Evolutionary conservation across 2,888 invertebrate genomes (phyloP), one percentile per base, ranked within the genome.

Genomic region (Rotaria socialis): DNA sequence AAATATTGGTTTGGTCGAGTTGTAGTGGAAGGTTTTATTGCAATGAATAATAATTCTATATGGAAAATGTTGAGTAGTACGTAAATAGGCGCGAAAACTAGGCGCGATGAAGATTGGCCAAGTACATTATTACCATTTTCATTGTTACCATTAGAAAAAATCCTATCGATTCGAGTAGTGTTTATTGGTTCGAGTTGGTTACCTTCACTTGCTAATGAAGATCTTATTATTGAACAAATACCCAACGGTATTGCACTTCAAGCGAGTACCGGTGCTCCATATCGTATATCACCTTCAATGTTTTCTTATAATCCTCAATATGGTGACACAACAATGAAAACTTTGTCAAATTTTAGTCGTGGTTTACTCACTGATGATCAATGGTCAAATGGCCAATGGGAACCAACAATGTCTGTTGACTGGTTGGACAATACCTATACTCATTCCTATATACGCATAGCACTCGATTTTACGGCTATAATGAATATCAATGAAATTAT

Each of bases 101-200:
- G 75, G 75, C 75, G 47, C 24, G 75, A 75, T 75, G 75, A 47
- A 47, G 47, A 75, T 75, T 75, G 75, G 75, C 24, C 41, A 4
- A 75, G 47, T 75, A 47, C 75, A 43, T 75, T 47, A 75, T n/a
- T 75, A 24, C 75, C 75, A 43, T 75, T 75, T 47, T 43, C 75
- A 43, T 47, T 47, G 24, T 75, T 47, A 22, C 7, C 47, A 41
- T 43, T 24, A 43, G 11, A 41, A 41, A 67, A 7, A 35, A 75
- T 75, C 24, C 6, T 22, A 24, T 41, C 75, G 47, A 19, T 75
- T n/a, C 75, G 75, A 11, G 41, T 75, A 47, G 6, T 24, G 24
- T 75, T 75, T n/a, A 75, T 43, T 47, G 11, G 47, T 24, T 67
- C 14, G 14, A 22, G 0, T 47, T 47, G 24, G 43, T 6, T 24